phyloP scores from a whole-genome alignment of 2,888 invertebrate genomes.

The Agelastica alni region DNA sequence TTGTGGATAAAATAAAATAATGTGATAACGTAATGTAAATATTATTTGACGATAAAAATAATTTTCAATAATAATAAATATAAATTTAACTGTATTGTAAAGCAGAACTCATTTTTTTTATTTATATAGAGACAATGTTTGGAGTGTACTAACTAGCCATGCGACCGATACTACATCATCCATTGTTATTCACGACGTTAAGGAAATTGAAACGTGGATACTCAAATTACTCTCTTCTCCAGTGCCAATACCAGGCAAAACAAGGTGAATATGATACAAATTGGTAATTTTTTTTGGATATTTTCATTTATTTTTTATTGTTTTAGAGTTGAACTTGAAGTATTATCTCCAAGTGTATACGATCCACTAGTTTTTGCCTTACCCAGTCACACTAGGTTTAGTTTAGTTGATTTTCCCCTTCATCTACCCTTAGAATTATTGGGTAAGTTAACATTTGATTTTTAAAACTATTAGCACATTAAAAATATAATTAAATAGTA shows the following conservation, averaged over 20 bases:
- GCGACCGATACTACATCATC: constrained; percentile 80
- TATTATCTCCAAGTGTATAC: constrained; percentile 84
- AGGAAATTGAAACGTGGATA: constrained; percentile 99
- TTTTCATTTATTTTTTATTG: too few species aligned
- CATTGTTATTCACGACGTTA: constrained; percentile 92
- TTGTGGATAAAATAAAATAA: too few species aligned
- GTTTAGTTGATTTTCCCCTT: constrained; percentile 95
- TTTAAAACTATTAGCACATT: too few species aligned
- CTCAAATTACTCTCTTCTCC: constrained; percentile 93
- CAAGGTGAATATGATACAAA: constrained; percentile 74
- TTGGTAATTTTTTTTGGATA: too few species aligned
- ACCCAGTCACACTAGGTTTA: constrained; percentile 96
- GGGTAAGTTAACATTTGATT: constrained; percentile 59
- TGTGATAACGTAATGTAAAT: too few species aligned
- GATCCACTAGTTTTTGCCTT: constrained; percentile 89
- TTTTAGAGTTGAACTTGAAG: constrained; percentile 63
- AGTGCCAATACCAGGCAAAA: constrained; percentile 97
- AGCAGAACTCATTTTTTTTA: not conserved
- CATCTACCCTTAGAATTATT: constrained; percentile 96
- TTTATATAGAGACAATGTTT: constrained; percentile 83
- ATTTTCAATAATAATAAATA: too few species aligned
- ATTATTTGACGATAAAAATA: too few species aligned
- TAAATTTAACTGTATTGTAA: too few species aligned
- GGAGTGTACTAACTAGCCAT: constrained; percentile 91
- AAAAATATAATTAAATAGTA: too few species aligned